Evolutionary conservation across 1,140 invertebrate genomes (phyloP).

Genomic region (Rhopalosiphum maidis): DNA sequence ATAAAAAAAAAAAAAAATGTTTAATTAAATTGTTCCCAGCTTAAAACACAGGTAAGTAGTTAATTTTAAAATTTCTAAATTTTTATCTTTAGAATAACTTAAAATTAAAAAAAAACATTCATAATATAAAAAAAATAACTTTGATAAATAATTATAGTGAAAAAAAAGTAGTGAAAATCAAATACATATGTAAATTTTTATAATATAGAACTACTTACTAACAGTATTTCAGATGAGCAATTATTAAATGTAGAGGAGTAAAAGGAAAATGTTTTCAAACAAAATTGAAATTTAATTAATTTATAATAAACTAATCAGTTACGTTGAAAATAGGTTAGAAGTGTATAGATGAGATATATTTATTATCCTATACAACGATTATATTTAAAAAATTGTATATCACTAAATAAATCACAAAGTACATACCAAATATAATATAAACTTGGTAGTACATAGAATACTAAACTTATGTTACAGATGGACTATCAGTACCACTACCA

Average conservation of each 20-base stretch:
- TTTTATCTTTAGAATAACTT: background rate
- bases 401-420: constrained; percentile 52
- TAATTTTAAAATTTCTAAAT: background rate
- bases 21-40: background rate
- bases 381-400: constrained; percentile 11
- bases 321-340: constrained; percentile 15
- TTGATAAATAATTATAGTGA: constrained; percentile 21
- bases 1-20: background rate
- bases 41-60: constrained; percentile 42
- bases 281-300: background rate
- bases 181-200: background rate
- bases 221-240: constrained; percentile 19
- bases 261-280: background rate
- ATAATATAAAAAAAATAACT: background rate
- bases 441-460: constrained; percentile 35
- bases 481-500: constrained; percentile 79
- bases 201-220: background rate
- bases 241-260: background rate
- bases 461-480: constrained; percentile 61
- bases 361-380: background rate
- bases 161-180: background rate
- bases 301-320: background rate
- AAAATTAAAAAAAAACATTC: background rate
- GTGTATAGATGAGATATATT: background rate
- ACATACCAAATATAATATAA: constrained; percentile 21